A percentile compares a stretch with the other conserved stretches of the same genome.
These are phyloP conservation scores for Drosophila bunnanda DNA, from an alignment of 2,888 invertebrate species.

Conservation along the genomic window DNA sequence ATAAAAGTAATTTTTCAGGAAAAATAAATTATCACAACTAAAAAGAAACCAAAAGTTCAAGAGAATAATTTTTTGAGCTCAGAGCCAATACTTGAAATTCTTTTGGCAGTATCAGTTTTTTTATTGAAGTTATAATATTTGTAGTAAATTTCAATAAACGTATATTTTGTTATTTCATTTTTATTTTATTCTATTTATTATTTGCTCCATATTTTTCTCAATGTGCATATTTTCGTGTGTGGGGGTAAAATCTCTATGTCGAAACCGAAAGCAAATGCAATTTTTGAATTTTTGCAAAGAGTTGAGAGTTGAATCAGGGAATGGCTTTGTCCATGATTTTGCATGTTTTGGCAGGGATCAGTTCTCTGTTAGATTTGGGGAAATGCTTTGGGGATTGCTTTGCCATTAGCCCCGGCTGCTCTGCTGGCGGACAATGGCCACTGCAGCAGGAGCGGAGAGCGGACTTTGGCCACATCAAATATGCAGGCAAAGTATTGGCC, in stretches of 20 bases:
- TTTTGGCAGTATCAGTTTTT: not conserved
- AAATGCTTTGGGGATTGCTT: slow-evolving; percentile 50
- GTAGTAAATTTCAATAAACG: not conserved
- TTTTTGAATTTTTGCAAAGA: slow-evolving; percentile 36
- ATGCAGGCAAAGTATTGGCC: slow-evolving; percentile 34
- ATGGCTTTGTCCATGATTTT: slow-evolving; percentile 43
- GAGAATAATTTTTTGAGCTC: too few species aligned
- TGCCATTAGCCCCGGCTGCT: slow-evolving; percentile 31
- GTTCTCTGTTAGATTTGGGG: slow-evolving; percentile 25
- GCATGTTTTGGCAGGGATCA: slow-evolving; percentile 45
- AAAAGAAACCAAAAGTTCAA: not conserved
- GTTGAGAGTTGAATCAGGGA: slow-evolving; percentile 32
- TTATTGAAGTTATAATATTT: not conserved
- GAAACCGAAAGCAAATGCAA: slow-evolving; percentile 44
- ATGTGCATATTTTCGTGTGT: not conserved
- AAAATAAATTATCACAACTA: not conserved
- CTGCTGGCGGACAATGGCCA: slow-evolving; percentile 23
- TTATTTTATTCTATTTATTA: not conserved
- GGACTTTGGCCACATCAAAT: slow-evolving; percentile 33
- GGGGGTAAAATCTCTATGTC: slow-evolving; percentile 34
- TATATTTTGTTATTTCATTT: not conserved
- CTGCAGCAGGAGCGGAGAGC: not conserved
- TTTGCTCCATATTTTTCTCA: not conserved
- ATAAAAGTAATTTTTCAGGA: too few species aligned
- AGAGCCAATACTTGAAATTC: not conserved